Evolutionary conservation across 1,140 invertebrate genomes (phyloP), one percentile per base, ranked within the genome.

Genomic region (Zaprionus camerounensis): DNA sequence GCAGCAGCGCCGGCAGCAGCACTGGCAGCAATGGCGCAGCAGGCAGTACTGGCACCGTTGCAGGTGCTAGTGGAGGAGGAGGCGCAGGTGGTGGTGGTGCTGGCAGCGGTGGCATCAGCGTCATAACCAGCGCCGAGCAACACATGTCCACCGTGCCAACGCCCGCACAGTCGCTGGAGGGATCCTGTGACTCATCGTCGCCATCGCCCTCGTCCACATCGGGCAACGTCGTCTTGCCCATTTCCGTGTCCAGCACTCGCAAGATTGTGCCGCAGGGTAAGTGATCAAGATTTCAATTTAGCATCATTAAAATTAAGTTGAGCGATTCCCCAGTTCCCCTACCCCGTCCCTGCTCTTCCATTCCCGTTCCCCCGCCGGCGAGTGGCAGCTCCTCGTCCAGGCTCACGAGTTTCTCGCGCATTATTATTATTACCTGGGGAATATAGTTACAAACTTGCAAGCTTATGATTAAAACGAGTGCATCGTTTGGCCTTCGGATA

Each of bases 181-280:
- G 92, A 7, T 92, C 92, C 41, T 91, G 92, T 70, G 92, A 93
- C 76, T 92, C 92, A 55, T 91, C 92, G 1, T 92, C 92, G 59
- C 91, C 91, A 31, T 93, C 92, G 62, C 92, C 92, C 46, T 92
- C 92, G 13, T 92, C 92, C 57, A 92, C 90, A 55, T 92, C 91
- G 59, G 90, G 91, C 36, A 86, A 85, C 68, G 85, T 80, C 13
- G 87, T 81, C 46, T 65, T 88, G 73, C 77, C 91, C 67, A 90
- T 93, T 58, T 92, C 78, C 75, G 82, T 93, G 44, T 91, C 93
- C 56, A 76, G 91, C 63, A 86, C 81, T 49, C 88, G 92, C 72
- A 93, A 93, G 76, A 93, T 91, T 75, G 76, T 91, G 65, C 78
- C 87, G 26, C 72, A 90, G 66, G 91, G 91, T 91, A 67, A 92